Percentiles rank a stretch among this genome's conserved stretches.
phyloP scores from a whole-genome alignment of 2,888 invertebrate genomes.

The Axea sp. region DNA sequence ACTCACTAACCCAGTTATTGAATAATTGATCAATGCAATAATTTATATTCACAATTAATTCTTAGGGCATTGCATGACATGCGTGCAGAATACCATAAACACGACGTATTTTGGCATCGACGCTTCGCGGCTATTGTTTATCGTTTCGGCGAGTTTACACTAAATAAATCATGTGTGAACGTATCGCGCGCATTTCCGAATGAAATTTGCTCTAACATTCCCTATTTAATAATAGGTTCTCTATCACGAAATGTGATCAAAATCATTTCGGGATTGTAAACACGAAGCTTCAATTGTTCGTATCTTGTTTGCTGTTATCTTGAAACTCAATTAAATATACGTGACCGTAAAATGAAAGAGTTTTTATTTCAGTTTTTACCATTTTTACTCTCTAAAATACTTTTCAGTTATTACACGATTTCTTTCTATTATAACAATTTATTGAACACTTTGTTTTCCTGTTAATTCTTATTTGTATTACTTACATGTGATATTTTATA shows the following conservation, averaged over 20 bases:
- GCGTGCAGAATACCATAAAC: conserved; percentile 50
- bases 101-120: conserved; percentile 42
- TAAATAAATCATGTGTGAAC: conserved; percentile 50
- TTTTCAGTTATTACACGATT: too few relatives aligned
- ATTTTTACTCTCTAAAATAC: too few relatives aligned
- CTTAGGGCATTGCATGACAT: conserved; percentile 42
- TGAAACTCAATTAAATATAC: conserved; percentile 18
- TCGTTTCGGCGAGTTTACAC: conserved; percentile 51
- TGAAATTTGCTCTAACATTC: conserved; percentile 50
- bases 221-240: conserved; percentile 48
- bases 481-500: too few relatives aligned
- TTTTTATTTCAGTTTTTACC: not conserved
- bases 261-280: conserved; percentile 36
- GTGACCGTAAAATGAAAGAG: not conserved
- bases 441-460: too few relatives aligned
- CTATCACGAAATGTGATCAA: conserved; percentile 37
- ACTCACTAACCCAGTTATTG: conserved; percentile 49
- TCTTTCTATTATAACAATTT: too few relatives aligned
- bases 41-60: conserved; percentile 49
- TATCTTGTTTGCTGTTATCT: conserved; percentile 17
- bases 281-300: conserved; percentile 18
- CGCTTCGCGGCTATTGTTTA: conserved; percentile 51
- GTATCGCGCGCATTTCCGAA: conserved; percentile 48
- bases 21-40: conserved; percentile 40
- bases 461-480: too few relatives aligned